Base-by-base conservation (phyloP, 2,888 invertebrate species). In the Diarsia brunnea region DNA sequence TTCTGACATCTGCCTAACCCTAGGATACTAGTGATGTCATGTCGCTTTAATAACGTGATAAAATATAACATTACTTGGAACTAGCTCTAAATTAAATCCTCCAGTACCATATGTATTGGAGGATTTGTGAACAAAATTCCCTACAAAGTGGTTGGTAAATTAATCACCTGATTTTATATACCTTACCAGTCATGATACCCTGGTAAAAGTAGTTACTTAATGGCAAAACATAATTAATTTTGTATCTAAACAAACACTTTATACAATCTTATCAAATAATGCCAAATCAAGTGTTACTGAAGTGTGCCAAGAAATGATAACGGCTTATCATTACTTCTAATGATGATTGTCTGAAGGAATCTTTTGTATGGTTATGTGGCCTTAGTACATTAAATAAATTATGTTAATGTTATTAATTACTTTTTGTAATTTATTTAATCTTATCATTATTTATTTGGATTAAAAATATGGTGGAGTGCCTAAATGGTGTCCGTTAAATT, bases 371-470 rank as follows among this genome's bases (percentile, higher is more conserved):
- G 78, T 88, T 75, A 89, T 92, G 85, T 5, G 51, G 53, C 78
- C 90, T 90, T 92, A 68, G 89, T 90, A 89, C 43, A 66, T 70
- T 75, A 81, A 86, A 75, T 83, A 81, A 82, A 87, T 78, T 84
- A 88, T 88, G 81, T 84, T 72, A 85, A 86, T 87, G 71, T 81
- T 84, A 69, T 77, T 84, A 80, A 75, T 75, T 75, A 75, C 24
- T 38, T 69, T 67, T 73, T 58, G 21, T 58, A 7, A 67, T 75
- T 58, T 53, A 60, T 65, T 65, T 67, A 38, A 68, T 75, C 21
- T 49, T 66, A 78, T 73, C 73, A 31, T 55, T 47, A 38, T 55
- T 51, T 61, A 58, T 58, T 55, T 61, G 14, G 61, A 19, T 58
- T 60, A 19, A 11, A 60, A 31, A 19, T 60, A 60, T 31, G 19